Evolutionary conservation across 2,113 vertebrate genomes (phyloP).

Genomic region (Salvelinus alpinus): DNA sequence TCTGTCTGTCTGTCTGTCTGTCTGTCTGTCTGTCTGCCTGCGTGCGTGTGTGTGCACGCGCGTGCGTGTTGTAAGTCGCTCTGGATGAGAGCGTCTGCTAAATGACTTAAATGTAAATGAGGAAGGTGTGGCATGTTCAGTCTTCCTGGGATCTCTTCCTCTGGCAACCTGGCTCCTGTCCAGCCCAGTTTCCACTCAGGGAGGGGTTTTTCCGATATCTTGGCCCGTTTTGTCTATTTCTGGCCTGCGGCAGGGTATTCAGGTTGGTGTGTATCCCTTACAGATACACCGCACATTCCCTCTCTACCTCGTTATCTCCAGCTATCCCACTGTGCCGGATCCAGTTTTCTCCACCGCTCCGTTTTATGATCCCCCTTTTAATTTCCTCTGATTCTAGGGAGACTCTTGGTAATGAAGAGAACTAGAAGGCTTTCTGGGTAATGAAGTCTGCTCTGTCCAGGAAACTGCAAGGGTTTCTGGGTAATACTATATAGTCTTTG

Average conservation of each 20-base stretch:
- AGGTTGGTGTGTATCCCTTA: conserved; percentile 71
- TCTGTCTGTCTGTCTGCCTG: too few relatives aligned
- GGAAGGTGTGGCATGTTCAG: too few relatives aligned
- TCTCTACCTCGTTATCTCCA: conserved; percentile 49
- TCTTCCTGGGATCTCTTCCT: too few relatives aligned
- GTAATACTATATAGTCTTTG: too few relatives aligned
- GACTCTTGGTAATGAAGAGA: conserved; percentile 82
- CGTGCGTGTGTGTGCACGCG: too few relatives aligned
- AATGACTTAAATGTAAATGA: too few relatives aligned
- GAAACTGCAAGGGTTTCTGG: too few relatives aligned
- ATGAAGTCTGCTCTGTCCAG: not conserved
- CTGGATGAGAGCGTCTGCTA: too few relatives aligned
- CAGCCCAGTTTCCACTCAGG: too few relatives aligned
- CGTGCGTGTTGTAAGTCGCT: too few relatives aligned
- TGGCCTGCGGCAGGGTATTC: conserved; percentile 63
- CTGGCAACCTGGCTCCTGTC: too few relatives aligned
- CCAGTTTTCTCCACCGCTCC: conserved; percentile 39
- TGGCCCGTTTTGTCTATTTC: conserved; percentile 58
- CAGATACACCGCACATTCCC: conserved; percentile 55
- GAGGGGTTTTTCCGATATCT: conserved; percentile 1
- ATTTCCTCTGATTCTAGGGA: conserved; percentile 65
- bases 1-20: too few relatives aligned
- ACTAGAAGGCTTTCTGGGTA: conserved; percentile 17
- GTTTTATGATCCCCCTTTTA: not conserved
- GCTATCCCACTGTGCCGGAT: conserved; percentile 33